A percentile compares a stretch with the other conserved stretches of the same genome.
Evolutionary conservation across 2,113 vertebrate species (phyloP).

Genomic region (Lepus timidus): DNA sequence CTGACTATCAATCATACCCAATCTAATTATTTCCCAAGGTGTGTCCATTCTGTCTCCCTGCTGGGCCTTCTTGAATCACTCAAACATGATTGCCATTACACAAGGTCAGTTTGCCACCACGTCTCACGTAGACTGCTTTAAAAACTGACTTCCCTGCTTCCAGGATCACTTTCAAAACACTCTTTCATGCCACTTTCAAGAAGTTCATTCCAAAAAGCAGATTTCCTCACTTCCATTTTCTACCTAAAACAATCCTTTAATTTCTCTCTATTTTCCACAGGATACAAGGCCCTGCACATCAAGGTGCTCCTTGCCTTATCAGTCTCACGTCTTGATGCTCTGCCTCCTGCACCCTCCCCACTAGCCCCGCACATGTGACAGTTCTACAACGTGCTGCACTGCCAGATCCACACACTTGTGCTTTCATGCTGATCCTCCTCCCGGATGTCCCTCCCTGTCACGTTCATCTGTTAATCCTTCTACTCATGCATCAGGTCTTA

Average conservation of each 20-base stretch:
- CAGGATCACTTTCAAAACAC: background rate
- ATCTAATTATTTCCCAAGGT: background rate
- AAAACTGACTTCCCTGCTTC: background rate
- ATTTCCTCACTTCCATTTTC: background rate
- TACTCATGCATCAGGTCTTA: background rate
- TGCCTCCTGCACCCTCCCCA: background rate
- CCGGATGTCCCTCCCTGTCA: background rate
- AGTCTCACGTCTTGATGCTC: background rate
- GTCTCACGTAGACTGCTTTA: background rate
- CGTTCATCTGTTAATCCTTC: background rate
- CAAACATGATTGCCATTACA: background rate
- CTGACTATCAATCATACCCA: background rate
- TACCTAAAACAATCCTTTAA: background rate
- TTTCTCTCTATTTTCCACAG: background rate
- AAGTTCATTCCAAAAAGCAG: background rate
- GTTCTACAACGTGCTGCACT: background rate
- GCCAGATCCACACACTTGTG: background rate
- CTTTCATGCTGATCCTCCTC: background rate
- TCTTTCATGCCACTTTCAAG: background rate
- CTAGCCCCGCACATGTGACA: background rate
- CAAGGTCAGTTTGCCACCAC: background rate
- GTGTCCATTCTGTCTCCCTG: background rate
- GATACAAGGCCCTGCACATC: background rate
- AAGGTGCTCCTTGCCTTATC: background rate
- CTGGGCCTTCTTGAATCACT: constrained; percentile 6